Percentiles rank a stretch among this genome's conserved stretches.
phyloP scores from a whole-genome alignment of 2,888 invertebrate genomes.

The Megalurothrips usitatus region DNA sequence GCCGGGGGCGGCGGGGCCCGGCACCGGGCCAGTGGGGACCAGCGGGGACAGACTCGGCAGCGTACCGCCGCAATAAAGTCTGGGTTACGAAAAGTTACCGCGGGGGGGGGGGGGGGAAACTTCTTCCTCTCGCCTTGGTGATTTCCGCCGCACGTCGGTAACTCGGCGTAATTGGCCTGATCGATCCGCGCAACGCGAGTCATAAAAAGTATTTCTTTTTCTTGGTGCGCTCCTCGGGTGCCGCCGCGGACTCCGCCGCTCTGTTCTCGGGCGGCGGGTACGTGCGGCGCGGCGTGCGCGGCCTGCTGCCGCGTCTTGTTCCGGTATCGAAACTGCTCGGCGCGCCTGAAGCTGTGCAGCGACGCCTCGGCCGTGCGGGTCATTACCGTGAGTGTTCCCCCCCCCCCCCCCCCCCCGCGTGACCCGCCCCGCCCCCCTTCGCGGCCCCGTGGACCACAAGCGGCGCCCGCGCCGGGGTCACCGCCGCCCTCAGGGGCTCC shows the following conservation, averaged over 20 bases:
- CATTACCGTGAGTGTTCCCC: neutral
- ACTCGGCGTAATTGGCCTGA: constrained; percentile 14
- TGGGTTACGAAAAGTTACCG: constrained; percentile 22
- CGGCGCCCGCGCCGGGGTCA: neutral
- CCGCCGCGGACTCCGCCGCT: too few relatives aligned
- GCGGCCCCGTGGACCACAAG: neutral
- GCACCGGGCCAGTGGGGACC: neutral
- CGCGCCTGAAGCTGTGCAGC: too few relatives aligned
- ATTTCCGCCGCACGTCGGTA: constrained; percentile 22
- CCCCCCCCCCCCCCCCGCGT: neutral
- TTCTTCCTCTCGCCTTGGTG: neutral
- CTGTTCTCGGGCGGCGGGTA: too few relatives aligned
- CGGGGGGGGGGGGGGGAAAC: too few relatives aligned
- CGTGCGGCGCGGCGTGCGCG: too few relatives aligned
- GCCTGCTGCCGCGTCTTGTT: too few relatives aligned
- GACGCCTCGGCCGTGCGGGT: too few relatives aligned
- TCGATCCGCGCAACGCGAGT: neutral
- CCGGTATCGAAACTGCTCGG: too few relatives aligned
- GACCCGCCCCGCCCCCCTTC: neutral
- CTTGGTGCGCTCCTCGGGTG: too few relatives aligned
- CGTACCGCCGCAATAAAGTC: neutral
- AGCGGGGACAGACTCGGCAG: neutral
- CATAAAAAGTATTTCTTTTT: too few relatives aligned
- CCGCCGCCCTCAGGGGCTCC: neutral
- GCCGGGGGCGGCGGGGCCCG: neutral